A percentile compares a stretch with the other conserved stretches of the same genome.
Evolutionary conservation across 2,888 invertebrate species (phyloP).

Genomic region (Drosophila differens): DNA sequence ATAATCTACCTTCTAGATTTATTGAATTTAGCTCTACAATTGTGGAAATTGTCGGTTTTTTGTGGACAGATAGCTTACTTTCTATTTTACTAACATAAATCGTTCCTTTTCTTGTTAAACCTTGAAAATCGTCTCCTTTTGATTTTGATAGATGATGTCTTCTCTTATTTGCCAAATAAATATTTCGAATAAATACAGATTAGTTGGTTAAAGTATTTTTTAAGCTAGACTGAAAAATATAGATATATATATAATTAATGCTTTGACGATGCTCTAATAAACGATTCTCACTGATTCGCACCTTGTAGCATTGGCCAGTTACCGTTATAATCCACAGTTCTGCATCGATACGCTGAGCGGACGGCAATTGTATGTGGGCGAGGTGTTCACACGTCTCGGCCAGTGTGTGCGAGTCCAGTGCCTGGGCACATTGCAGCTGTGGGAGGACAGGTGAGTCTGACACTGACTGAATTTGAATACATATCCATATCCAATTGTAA

Average conservation of each 20-base stretch:
- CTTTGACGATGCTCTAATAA: neutral
- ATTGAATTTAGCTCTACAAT: neutral
- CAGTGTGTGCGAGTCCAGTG: conserved; percentile 83
- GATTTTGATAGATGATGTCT: neutral
- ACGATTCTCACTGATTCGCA: conserved; percentile 4
- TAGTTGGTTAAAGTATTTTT: neutral
- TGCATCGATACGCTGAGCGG: conserved; percentile 80
- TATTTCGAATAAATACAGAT: neutral
- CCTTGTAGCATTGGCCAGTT: conserved; percentile 15
- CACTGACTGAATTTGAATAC: neutral
- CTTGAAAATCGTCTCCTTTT: neutral
- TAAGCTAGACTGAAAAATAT: neutral
- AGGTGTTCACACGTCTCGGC: conserved; percentile 80
- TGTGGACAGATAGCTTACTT: neutral
- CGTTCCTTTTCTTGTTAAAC: neutral
- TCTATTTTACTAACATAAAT: neutral
- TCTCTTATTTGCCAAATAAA: neutral
- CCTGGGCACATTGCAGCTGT: conserved; percentile 78
- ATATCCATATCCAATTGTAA: neutral
- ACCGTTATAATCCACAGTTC: conserved; percentile 41
- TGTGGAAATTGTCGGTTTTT: neutral
- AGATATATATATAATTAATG: neutral
- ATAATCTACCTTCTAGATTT: neutral
- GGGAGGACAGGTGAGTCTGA: conserved; percentile 83
- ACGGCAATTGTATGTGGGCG: conserved; percentile 82